Base-by-base conservation (phyloP, 2,797 vertebrate species). In the Chaetophractus vellerosus region DNA sequence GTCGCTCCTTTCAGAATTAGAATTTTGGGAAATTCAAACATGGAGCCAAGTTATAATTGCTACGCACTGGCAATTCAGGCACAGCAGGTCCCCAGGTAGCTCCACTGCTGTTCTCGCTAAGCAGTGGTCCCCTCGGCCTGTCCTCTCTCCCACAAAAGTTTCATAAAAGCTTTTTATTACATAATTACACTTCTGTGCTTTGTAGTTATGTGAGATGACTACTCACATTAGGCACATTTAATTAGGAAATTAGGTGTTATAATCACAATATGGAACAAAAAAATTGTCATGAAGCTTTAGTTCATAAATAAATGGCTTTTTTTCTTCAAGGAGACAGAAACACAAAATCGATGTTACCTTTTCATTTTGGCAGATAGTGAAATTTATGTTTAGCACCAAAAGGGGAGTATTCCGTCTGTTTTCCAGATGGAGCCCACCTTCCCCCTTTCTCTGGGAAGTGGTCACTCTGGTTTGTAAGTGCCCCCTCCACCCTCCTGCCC, bases 221-320 rank as follows among this genome's bases (percentile, higher is more conserved):
- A 75, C 84, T 96, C 52, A 71, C 64, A 88, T 95, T 96, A 94
- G 95, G 94, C 94, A 92, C 68, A 41, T 63, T 96, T 94, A 95
- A 96, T 96, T 80, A 96, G 84, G 55, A 93, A 97, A 95, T 93
- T 88, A 96, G 81, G 87, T 96, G 89, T 68, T 95, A 93, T 85
- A 78, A 93, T 96, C 78, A 91, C 57, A 85, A 71, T 24, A 76
- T 21, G 57, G 57, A 68, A 28, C 84, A 91, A 76, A 91, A 48
- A 76, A 91, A 48, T 63, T 61, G 61, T 94, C 96, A 91, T 28
- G 59, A 93, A 93, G 76, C 88, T 91, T 95, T 80, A 87, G 80
- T 66, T 93, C 88, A 80, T 64, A 90, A 92, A 96, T 91, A 95
- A 95, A 93, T 52, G 55, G 33, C 79, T 93, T 90, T 74, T 79